Percentiles rank a stretch among this genome's conserved stretches.
phyloP scores from a whole-genome alignment of 2,113 vertebrate genomes.

The Callopanchax toddi region DNA sequence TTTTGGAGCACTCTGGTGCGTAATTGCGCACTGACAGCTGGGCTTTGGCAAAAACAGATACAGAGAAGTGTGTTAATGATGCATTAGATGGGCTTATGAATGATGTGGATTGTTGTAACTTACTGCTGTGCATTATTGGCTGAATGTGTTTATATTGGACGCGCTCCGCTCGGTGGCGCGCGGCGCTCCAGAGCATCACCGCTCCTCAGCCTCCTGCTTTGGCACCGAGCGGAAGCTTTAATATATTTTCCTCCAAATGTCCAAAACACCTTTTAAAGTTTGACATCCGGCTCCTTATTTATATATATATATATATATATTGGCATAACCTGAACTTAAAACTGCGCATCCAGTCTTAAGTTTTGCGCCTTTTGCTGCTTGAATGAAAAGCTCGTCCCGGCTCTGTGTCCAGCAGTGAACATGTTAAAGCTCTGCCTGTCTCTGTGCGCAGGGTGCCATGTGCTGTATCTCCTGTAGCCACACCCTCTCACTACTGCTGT shows the following conservation, averaged over 20 bases:
- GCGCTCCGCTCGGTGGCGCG: slow-evolving; percentile 39
- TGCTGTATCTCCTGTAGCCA: slow-evolving; percentile 87
- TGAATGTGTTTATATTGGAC: slow-evolving; percentile 31
- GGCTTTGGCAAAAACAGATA: slow-evolving; percentile 15
- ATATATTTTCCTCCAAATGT: slow-evolving; percentile 38
- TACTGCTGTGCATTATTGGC: background rate
- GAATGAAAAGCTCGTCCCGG: slow-evolving; percentile 4
- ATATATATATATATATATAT: too few species aligned
- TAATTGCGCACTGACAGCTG: slow-evolving; percentile 37
- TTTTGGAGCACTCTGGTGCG: slow-evolving; percentile 37
- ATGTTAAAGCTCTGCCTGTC: slow-evolving; percentile 22
- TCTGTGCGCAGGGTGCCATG: slow-evolving; percentile 87
- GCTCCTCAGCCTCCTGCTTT: slow-evolving; percentile 39
- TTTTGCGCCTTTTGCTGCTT: background rate
- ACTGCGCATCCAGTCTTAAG: background rate
- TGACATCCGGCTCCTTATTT: slow-evolving; percentile 28
- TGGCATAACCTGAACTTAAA: too few species aligned
- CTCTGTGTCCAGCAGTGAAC: slow-evolving; percentile 18
- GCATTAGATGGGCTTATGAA: slow-evolving; percentile 1
- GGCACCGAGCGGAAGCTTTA: slow-evolving; percentile 30
- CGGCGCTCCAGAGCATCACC: slow-evolving; percentile 47
- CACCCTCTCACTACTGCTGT: slow-evolving; percentile 95
- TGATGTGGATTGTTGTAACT: slow-evolving; percentile 2
- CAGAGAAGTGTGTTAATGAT: slow-evolving; percentile 5
- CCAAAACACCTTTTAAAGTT: slow-evolving; percentile 27